These are phyloP conservation scores for Macropodus opercularis DNA, from an alignment of 2,797 vertebrate species.

Conservation along the genomic window DNA sequence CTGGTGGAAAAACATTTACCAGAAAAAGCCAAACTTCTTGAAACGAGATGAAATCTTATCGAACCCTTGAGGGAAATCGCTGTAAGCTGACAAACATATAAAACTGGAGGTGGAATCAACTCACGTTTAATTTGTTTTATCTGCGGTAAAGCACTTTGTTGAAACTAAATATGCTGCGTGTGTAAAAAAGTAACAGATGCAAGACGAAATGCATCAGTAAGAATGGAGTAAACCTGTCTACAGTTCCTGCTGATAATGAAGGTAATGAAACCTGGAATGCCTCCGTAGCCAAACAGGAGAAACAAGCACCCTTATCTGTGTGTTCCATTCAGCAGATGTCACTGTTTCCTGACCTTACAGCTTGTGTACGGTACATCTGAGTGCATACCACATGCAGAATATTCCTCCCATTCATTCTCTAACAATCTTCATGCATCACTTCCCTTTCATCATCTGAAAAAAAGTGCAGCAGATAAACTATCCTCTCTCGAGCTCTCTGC, in stretches of 20 bases:
- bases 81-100: neutral
- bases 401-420: slow-evolving; percentile 9
- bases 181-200: neutral
- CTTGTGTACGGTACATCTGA: slow-evolving; percentile 14
- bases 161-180: neutral
- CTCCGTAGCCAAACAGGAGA: neutral
- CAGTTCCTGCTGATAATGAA: neutral
- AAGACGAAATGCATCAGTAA: neutral
- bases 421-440: slow-evolving; percentile 33
- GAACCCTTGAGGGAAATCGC: slow-evolving; percentile 10
- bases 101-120: neutral
- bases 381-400: slow-evolving; percentile 18
- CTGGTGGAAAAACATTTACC: neutral
- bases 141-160: neutral
- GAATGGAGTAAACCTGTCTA: neutral
- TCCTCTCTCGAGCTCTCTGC: slow-evolving; percentile 24
- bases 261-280: neutral
- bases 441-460: slow-evolving; percentile 34
- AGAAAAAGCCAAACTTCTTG: neutral
- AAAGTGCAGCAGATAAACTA: slow-evolving; percentile 30
- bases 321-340: slow-evolving; percentile 72
- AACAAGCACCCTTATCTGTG: slow-evolving; percentile 2
- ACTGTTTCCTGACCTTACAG: slow-evolving; percentile 66
- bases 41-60: slow-evolving; percentile 19
- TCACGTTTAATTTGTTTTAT: neutral